These are phyloP conservation scores for Yponomeuta plumbellus DNA, from an alignment of 2,888 invertebrate species.

Conservation along the genomic window DNA sequence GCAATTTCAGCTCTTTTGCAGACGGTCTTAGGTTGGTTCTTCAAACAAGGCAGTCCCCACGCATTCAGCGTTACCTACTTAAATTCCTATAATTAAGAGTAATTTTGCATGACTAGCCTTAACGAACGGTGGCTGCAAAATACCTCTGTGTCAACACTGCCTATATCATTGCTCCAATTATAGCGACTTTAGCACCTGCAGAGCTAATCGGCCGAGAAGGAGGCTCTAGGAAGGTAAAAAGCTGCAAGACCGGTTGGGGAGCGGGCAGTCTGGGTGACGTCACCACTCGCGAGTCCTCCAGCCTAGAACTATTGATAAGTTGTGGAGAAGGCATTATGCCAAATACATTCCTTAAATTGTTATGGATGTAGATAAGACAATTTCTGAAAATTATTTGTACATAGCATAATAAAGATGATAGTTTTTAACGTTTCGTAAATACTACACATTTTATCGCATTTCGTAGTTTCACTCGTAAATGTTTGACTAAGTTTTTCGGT, in stretches of 20 bases:
- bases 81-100: too few species aligned
- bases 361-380: too few species aligned
- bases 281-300: neutral
- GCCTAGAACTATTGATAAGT: neutral
- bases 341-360: neutral
- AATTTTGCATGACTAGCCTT: neutral
- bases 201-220: slow-evolving; percentile 8
- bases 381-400: too few species aligned
- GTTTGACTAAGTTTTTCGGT: too few species aligned
- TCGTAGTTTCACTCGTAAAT: too few species aligned
- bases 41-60: too few species aligned
- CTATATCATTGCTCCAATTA: slow-evolving; percentile 9
- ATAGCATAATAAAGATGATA: too few species aligned
- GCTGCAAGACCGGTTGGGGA: slow-evolving; percentile 15
- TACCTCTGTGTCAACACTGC: slow-evolving; percentile 14
- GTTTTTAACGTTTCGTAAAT: too few species aligned
- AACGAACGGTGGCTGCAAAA: neutral
- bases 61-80: too few species aligned
- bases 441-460: too few species aligned
- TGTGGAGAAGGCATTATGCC: neutral
- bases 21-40: too few species aligned
- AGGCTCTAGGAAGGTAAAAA: slow-evolving; percentile 17
- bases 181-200: slow-evolving; percentile 14
- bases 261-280: slow-evolving; percentile 9
- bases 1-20: too few species aligned